A percentile compares a stretch with the other conserved stretches of the same genome.
Evolutionary conservation across 2,113 vertebrate species (phyloP).

Genomic region (Brienomyrus longianalis): DNA sequence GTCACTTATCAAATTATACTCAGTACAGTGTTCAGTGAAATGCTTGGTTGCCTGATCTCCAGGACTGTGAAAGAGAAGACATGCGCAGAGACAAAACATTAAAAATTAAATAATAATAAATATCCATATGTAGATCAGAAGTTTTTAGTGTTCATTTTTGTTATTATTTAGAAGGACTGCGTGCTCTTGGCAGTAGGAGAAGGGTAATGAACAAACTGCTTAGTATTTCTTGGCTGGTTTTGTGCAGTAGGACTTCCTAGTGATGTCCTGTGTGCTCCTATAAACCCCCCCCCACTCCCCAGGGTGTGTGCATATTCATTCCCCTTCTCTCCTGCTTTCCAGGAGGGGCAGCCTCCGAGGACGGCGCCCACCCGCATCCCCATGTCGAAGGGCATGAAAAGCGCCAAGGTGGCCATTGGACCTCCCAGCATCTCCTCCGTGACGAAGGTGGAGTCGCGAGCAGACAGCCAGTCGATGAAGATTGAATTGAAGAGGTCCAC

Average conservation of each 20-base stretch:
- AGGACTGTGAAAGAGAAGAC: neutral
- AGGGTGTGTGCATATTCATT: neutral
- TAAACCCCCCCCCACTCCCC: neutral
- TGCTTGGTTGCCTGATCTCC: neutral
- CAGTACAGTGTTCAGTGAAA: neutral
- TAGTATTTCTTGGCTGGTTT: neutral
- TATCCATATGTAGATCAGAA: neutral
- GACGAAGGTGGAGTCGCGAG: conserved; percentile 82
- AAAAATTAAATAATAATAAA: neutral
- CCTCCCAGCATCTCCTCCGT: conserved; percentile 77
- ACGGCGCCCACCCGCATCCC: conserved; percentile 89
- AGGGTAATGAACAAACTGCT: neutral
- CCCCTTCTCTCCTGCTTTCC: conserved; percentile 23
- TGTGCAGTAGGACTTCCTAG: neutral
- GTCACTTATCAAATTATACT: neutral
- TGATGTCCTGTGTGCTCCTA: neutral
- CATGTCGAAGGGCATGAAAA: conserved; percentile 98
- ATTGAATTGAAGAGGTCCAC: conserved; percentile 92
- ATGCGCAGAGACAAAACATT: neutral
- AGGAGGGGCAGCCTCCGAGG: conserved; percentile 74
- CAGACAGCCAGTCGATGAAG: conserved; percentile 89
- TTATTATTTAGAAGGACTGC: neutral
- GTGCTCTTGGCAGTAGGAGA: neutral
- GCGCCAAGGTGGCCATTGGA: conserved; percentile 82
- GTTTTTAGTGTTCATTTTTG: neutral